Percentiles rank a stretch among this genome's conserved stretches.
Conservation (phyloP, 2,113 vertebrate species). For the Ceratotherium simum region DNA sequence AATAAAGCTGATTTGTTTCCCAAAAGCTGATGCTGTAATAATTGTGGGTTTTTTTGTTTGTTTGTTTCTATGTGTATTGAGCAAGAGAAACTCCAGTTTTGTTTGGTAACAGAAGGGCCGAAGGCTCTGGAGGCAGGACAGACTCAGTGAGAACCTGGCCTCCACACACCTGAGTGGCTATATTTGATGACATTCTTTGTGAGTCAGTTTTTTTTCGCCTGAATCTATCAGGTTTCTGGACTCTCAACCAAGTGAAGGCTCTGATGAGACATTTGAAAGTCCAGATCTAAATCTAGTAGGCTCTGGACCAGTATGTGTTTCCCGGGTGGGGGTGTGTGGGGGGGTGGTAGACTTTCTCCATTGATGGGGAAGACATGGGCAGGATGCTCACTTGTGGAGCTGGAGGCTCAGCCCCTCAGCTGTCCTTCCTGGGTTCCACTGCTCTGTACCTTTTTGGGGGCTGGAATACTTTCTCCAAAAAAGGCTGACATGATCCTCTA, state of each 20-base stretch:
- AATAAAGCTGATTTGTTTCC: too few relatives aligned
- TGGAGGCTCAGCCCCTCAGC: neutral
- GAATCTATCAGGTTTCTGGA: neutral
- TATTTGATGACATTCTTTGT: neutral
- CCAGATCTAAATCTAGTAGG: neutral
- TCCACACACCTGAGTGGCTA: neutral
- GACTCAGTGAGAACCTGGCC: neutral
- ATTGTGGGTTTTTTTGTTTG: too few relatives aligned
- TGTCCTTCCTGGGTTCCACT: neutral
- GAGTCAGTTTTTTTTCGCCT: neutral
- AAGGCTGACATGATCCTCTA: neutral
- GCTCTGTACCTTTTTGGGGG: neutral
- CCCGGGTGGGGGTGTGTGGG: fast-evolving
- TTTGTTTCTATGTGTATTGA: too few relatives aligned
- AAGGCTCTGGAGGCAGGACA: neutral
- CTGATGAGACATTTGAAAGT: neutral
- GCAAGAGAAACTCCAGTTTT: too few relatives aligned
- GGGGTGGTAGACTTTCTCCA: neutral
- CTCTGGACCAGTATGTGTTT: neutral
- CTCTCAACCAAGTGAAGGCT: neutral
- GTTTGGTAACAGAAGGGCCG: too few relatives aligned
- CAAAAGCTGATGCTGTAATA: too few relatives aligned
- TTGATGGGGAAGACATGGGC: neutral
- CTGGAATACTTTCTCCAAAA: neutral
- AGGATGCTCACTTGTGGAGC: too few relatives aligned